These are phyloP conservation scores for Sarcophaga bullata DNA, from an alignment of 1,140 invertebrate genomes.

Conservation along the genomic window DNA sequence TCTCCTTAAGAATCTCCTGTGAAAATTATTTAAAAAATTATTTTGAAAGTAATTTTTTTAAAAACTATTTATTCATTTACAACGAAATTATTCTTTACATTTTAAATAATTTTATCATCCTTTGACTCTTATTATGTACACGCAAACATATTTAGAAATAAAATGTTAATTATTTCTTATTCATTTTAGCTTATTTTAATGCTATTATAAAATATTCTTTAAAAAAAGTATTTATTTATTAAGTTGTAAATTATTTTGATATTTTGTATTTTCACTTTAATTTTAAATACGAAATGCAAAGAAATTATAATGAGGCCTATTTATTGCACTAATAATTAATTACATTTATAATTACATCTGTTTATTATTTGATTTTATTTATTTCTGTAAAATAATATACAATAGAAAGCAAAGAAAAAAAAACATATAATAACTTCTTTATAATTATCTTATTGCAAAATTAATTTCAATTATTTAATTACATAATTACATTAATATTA, in stretches of 20 bases:
- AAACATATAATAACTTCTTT: background rate
- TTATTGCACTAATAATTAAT: constrained; percentile 1
- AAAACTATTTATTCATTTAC: no score
- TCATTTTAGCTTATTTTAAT: background rate
- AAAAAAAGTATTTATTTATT: background rate
- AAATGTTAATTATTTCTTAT: constrained; percentile 1
- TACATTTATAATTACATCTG: no score
- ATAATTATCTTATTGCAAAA: background rate
- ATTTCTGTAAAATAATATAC: background rate
- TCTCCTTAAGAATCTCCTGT: no score
- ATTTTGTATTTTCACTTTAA: background rate
- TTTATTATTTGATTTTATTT: background rate
- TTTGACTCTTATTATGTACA: background rate
- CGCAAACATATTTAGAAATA: no score
- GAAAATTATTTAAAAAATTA: no score
- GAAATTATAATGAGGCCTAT: background rate
- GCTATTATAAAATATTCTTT: background rate
- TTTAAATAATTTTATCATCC: background rate
- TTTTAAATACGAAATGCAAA: background rate
- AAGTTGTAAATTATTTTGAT: background rate
- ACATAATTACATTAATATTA: no score
- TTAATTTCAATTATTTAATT: background rate
- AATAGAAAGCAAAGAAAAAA: background rate
- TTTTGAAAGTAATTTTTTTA: no score
- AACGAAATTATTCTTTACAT: no score